Percentiles rank a stretch among this genome's conserved stretches.
phyloP scores from a whole-genome alignment of 2,888 invertebrate genomes.

The Ichneumon xanthorius region DNA sequence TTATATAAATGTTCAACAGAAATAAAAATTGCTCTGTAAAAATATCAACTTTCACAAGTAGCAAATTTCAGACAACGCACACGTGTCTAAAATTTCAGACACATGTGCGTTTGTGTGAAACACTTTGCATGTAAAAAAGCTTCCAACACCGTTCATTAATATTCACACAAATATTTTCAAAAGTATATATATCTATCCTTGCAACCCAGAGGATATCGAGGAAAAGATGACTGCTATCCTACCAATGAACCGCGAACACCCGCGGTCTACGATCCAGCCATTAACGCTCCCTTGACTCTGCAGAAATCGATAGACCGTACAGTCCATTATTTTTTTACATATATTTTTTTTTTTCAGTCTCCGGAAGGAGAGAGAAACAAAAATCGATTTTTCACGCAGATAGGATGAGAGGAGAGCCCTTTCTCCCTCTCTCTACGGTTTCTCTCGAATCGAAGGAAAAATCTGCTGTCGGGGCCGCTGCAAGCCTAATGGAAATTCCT shows the following conservation, averaged over 20 bases:
- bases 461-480: constrained; percentile 62
- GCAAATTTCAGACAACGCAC: too few species aligned
- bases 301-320: constrained; percentile 28
- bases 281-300: constrained; percentile 13
- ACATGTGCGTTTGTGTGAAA: too few species aligned
- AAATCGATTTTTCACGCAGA: constrained; percentile 39
- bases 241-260: neutral
- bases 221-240: neutral
- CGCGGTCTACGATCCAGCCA: constrained; percentile 37
- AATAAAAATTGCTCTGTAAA: too few species aligned
- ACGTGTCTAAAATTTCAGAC: too few species aligned
- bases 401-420: constrained; percentile 46
- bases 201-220: neutral
- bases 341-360: constrained; percentile 25
- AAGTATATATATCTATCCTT: neutral
- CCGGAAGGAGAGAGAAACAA: neutral
- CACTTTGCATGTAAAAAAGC: too few species aligned
- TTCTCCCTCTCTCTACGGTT: constrained; percentile 42
- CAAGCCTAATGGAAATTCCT: constrained; percentile 81
- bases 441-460: constrained; percentile 49
- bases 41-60: too few species aligned
- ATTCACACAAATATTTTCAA: too few species aligned
- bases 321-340: constrained; percentile 12
- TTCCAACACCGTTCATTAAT: too few species aligned
- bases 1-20: too few species aligned